These are phyloP conservation scores for Terrapene triunguis DNA, from an alignment of 2,113 vertebrate species.

Conservation along the genomic window DNA sequence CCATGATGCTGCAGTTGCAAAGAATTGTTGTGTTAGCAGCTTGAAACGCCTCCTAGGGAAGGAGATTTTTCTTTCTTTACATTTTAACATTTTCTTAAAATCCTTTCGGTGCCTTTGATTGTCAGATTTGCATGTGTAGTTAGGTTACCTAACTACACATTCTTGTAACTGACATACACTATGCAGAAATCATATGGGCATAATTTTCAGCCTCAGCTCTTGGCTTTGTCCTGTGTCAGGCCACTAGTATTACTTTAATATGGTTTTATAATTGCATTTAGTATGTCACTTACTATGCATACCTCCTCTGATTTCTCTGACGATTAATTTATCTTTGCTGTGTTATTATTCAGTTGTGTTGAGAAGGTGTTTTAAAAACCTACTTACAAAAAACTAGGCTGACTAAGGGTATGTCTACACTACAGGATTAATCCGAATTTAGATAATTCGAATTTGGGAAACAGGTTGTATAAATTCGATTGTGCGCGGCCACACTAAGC, in stretches of 20 bases:
- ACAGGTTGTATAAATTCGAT: no score
- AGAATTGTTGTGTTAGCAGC: neutral
- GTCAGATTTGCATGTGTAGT: neutral
- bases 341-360: slow-evolving; percentile 55
- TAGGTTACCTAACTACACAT: neutral
- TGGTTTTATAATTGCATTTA: slow-evolving; percentile 72
- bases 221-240: slow-evolving; percentile 47
- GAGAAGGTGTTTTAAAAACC: slow-evolving; percentile 55
- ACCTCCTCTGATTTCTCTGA: slow-evolving; percentile 66
- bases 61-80: neutral
- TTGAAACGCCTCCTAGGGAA: neutral
- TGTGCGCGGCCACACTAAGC: no score
- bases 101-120: fast-evolving
- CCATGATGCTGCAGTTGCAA: neutral
- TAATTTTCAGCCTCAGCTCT: slow-evolving; percentile 30
- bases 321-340: slow-evolving; percentile 62
- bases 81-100: neutral
- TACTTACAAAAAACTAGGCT: slow-evolving; percentile 36
- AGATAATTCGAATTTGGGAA: no score
- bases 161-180: neutral
- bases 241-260: slow-evolving; percentile 66
- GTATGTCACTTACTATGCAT: slow-evolving; percentile 61
- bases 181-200: fast-evolving
- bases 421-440: no score
- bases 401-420: no score